A percentile compares a stretch with the other conserved stretches of the same genome.
phyloP scores from a whole-genome alignment of 2,113 vertebrate genomes.

The Anthoscopus minutus region DNA sequence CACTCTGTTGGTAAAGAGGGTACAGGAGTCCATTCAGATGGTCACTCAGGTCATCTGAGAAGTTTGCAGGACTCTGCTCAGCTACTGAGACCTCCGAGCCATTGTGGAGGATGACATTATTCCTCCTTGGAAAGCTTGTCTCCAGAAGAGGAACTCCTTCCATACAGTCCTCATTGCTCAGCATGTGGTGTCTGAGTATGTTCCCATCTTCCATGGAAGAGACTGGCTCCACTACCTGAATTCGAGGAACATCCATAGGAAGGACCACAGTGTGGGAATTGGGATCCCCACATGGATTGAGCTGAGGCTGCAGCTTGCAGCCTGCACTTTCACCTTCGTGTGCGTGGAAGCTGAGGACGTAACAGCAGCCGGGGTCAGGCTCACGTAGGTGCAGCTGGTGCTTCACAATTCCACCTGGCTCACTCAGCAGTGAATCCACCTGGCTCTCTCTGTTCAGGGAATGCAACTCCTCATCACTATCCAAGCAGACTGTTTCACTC shows the following conservation, averaged over 20 bases:
- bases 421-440: not conserved
- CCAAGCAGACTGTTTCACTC: conserved; percentile 65
- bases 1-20: conserved; percentile 45
- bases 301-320: conserved; percentile 32
- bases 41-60: not conserved
- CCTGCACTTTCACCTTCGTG: not conserved
- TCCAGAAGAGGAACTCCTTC: conserved; percentile 60
- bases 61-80: not conserved
- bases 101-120: not conserved
- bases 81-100: not conserved
- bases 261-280: conserved; percentile 13
- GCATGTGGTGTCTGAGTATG: not conserved
- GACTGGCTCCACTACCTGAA: conserved; percentile 21
- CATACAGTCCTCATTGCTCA: conserved; percentile 7
- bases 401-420: conserved; percentile 34
- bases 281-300: not conserved
- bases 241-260: not conserved
- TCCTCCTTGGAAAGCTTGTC: conserved; percentile 1
- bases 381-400: conserved; percentile 64
- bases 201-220: not conserved
- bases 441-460: conserved; percentile 46
- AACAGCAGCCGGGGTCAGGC: not conserved
- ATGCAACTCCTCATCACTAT: conserved; percentile 56
- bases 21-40: conserved; percentile 44
- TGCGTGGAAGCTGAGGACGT: not conserved